phyloP scores from a whole-genome alignment of 2,888 invertebrate genomes.

The Perithous albicinctus region DNA sequence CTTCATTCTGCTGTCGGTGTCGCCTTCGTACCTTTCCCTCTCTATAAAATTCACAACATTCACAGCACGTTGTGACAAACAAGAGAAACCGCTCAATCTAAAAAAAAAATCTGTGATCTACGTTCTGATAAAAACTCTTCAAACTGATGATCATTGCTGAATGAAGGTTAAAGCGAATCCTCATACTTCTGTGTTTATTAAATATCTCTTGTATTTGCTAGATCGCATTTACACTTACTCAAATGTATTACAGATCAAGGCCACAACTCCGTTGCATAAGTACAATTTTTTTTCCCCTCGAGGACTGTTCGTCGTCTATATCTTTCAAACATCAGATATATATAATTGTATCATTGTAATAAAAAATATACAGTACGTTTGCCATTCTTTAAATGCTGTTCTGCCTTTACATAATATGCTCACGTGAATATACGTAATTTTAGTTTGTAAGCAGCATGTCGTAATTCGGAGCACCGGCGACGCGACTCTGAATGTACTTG shows the following conservation, averaged over 20 bases:
- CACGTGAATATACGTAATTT: conserved; percentile 1
- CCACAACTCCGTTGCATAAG: conserved; percentile 4
- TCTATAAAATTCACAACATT: no score
- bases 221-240: conserved; percentile 5
- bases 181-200: neutral
- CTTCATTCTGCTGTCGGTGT: no score
- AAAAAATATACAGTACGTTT: conserved; percentile 39
- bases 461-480: conserved; percentile 89
- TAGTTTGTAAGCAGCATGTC: conserved; percentile 83
- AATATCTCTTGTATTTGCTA: conserved; percentile 21
- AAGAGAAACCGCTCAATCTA: no score
- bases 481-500: conserved; percentile 89
- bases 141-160: conserved; percentile 3
- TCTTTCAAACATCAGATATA: conserved; percentile 22
- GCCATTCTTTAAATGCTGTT: neutral
- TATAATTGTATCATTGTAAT: conserved; percentile 30
- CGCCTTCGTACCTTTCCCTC: no score
- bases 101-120: neutral
- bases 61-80: no score
- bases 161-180: neutral
- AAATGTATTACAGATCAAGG: conserved; percentile 14
- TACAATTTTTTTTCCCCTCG: neutral
- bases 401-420: neutral
- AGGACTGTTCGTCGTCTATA: neutral
- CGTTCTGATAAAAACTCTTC: neutral